Base-by-base conservation (phyloP, 2,888 invertebrate species). In the Brenthis daphne region DNA sequence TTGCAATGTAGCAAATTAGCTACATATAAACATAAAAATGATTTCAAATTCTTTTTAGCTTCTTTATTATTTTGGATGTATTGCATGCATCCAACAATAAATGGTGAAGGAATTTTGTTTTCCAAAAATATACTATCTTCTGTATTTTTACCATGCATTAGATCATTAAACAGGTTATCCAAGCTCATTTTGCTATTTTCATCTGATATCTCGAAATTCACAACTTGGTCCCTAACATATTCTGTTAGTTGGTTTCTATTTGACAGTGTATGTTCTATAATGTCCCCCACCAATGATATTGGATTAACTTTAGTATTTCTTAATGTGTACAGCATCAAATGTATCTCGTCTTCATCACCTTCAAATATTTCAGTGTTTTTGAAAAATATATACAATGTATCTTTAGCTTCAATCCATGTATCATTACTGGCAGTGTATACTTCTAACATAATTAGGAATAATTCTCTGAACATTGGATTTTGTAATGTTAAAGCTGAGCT, bases 301-400 rank as follows among this genome's bases (percentile, higher is more conserved):
- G 86, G 86, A 20, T 79, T 80, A 0, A 89, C 82, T 77, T 83
- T 84, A 47, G 85, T 77, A 73, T 88, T 86, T n/a, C 90, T 82
- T 77, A 92, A 76, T 0, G 90, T 82, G 76, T 95, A 94, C 43
- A 96, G 82, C 94, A 96, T 95, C 69, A 96, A 88, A 80, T 95
- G 94, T 55, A 96, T 94, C 86, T 97, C 96, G 67, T 93, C 88
- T 72, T 90, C 89, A 73, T 94, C 94, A 24, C 93, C 93, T 79
- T 95, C 94, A 80, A 96, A 96, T 73, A 96, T 89, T 6, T 93
- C 92, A 0, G 95, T 95, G 69, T 93, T 94, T 75, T 89, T 92
- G 37, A 97, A 93, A 69, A 96, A 92, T 61, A 86, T 88, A 58
- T 85, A 85, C 37, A 96, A 82, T 3, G 95, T 91, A 60, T 86